phyloP scores from a whole-genome alignment of 1,140 invertebrate genomes.

The Brachionus sp. region DNA sequence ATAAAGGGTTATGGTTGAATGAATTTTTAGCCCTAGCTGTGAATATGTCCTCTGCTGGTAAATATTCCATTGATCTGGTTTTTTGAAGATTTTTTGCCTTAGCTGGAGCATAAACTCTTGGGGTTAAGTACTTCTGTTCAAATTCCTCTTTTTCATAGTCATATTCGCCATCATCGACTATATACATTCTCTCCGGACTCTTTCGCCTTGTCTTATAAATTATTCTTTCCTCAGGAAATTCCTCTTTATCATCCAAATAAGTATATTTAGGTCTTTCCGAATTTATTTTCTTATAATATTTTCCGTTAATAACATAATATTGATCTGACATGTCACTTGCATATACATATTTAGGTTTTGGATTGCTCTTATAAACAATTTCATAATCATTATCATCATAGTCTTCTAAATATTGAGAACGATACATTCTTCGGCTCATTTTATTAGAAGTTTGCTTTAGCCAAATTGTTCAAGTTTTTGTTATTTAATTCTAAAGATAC shows the following conservation, averaged over 20 bases:
- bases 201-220: neutral
- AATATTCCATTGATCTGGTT: neutral
- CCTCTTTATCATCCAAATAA: neutral
- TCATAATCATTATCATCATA: neutral
- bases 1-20: neutral
- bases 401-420: neutral
- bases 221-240: constrained; percentile 4
- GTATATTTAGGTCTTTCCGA: neutral
- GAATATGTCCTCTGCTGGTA: neutral
- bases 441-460: neutral
- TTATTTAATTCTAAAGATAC: neutral
- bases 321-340: neutral
- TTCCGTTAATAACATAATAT: constrained; percentile 19
- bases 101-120: neutral
- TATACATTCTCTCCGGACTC: neutral
- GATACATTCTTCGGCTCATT: neutral
- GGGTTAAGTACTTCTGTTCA: neutral
- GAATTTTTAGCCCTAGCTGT: neutral
- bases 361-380: neutral
- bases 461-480: neutral
- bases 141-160: neutral
- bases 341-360: neutral
- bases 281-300: neutral
- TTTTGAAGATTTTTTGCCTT: neutral
- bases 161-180: neutral